phyloP scores from a whole-genome alignment of 2,797 vertebrate species.

The Simalia tracyae region DNA sequence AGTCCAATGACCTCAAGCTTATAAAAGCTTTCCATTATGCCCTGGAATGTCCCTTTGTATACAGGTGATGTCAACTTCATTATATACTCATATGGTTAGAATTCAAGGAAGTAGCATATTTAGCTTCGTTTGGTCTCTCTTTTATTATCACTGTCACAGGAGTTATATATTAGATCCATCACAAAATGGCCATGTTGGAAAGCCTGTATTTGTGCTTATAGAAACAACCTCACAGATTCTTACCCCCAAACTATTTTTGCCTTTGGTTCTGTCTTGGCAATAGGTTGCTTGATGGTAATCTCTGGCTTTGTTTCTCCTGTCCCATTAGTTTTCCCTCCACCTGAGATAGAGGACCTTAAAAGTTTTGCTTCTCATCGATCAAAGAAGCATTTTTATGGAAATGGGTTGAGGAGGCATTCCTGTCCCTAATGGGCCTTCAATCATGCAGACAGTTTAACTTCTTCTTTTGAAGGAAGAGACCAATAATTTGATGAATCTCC shows the following conservation, averaged over 20 bases:
- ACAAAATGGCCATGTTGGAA: neutral
- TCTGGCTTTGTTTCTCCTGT: too few species aligned
- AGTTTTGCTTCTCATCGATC: too few species aligned
- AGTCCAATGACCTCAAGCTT: neutral
- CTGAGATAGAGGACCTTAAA: too few species aligned
- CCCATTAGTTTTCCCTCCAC: too few species aligned
- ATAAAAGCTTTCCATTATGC: neutral
- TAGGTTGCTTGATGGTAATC: too few species aligned
- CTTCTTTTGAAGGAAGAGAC: too few species aligned
- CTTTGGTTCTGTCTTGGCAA: too few species aligned
- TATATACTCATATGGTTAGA: neutral
- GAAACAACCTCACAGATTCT: neutral
- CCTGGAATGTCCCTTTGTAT: neutral
- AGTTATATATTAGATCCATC: neutral
- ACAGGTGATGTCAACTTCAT: neutral
- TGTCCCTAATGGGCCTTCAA: too few species aligned
- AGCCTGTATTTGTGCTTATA: neutral
- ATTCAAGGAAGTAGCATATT: neutral
- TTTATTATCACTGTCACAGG: neutral
- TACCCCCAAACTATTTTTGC: neutral
- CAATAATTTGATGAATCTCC: too few species aligned
- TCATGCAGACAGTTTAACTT: too few species aligned
- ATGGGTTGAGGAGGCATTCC: too few species aligned
- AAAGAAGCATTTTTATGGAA: too few species aligned
- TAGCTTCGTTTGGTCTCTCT: neutral